Evolutionary conservation across 2,888 invertebrate genomes (phyloP).

Genomic region (Corbicula japonica): DNA sequence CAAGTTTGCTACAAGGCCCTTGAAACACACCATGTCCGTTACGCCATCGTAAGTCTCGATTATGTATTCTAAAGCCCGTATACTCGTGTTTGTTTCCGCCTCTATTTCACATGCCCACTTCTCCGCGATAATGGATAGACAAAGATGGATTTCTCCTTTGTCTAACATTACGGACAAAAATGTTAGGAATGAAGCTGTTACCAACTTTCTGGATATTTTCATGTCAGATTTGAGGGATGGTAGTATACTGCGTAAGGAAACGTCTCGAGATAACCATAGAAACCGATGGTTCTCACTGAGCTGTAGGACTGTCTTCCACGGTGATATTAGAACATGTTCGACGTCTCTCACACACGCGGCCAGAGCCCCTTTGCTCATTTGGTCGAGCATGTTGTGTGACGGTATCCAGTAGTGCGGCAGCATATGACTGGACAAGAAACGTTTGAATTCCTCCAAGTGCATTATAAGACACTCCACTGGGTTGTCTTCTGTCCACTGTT

Average conservation of each 20-base stretch:
- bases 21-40: neutral
- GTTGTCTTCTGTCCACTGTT: too few species aligned
- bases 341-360: neutral
- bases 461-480: too few species aligned
- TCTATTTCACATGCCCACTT: neutral
- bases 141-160: neutral
- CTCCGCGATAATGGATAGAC: neutral
- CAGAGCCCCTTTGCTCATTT: neutral
- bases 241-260: neutral
- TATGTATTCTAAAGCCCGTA: neutral
- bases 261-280: neutral
- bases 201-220: neutral
- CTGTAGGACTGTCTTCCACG: neutral
- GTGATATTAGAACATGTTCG: neutral
- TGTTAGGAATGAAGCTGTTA: neutral
- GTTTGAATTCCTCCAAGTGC: too few species aligned
- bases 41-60: neutral
- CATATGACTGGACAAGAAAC: neutral
- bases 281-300: neutral
- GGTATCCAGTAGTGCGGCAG: slow-evolving; percentile 1
- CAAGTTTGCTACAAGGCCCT: neutral
- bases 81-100: neutral
- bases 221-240: neutral
- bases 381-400: neutral
- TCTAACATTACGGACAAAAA: neutral